Percentiles rank a stretch among this genome's conserved stretches.
phyloP scores from a whole-genome alignment of 2,888 invertebrate species.

The Keiferia lycopersicella region DNA sequence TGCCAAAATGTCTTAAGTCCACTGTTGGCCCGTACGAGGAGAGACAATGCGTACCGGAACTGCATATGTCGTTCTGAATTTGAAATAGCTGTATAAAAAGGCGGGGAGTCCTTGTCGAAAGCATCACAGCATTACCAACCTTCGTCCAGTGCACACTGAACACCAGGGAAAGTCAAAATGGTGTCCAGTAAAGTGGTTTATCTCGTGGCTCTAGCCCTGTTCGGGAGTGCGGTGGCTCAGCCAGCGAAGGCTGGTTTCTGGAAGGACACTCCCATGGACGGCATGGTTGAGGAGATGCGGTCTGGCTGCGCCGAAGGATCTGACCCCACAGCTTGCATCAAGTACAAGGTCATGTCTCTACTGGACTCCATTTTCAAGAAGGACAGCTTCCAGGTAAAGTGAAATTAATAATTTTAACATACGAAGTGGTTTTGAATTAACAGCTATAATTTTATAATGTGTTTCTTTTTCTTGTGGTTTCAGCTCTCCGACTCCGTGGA shows the following conservation, averaged over 20 bases:
- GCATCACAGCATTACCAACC: conserved; percentile 73
- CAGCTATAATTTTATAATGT: too few species aligned
- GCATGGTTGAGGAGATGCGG: conserved; percentile 88
- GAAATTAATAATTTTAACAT: too few species aligned
- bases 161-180: conserved; percentile 57
- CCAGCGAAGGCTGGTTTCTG: conserved; percentile 85
- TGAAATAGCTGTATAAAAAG: conserved; percentile 82
- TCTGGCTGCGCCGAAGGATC: conserved; percentile 87
- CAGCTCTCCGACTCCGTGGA: conserved; percentile 89
- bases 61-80: conserved; percentile 72
- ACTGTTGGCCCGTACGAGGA: conserved; percentile 56
- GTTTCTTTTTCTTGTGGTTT: neutral
- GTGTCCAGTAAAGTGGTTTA: conserved; percentile 75
- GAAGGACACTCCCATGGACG: conserved; percentile 87
- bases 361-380: conserved; percentile 89
- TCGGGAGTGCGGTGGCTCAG: conserved; percentile 82
- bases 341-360: conserved; percentile 90
- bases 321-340: conserved; percentile 90
- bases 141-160: conserved; percentile 69
- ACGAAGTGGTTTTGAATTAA: too few species aligned
- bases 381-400: conserved; percentile 87
- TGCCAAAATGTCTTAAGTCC: conserved; percentile 66
- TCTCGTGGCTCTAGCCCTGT: conserved; percentile 74
- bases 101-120: conserved; percentile 70
- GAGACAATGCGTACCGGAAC: conserved; percentile 77